Conservation (phyloP, 2,797 vertebrate species). For the Enteromius fasciolatus region DNA sequence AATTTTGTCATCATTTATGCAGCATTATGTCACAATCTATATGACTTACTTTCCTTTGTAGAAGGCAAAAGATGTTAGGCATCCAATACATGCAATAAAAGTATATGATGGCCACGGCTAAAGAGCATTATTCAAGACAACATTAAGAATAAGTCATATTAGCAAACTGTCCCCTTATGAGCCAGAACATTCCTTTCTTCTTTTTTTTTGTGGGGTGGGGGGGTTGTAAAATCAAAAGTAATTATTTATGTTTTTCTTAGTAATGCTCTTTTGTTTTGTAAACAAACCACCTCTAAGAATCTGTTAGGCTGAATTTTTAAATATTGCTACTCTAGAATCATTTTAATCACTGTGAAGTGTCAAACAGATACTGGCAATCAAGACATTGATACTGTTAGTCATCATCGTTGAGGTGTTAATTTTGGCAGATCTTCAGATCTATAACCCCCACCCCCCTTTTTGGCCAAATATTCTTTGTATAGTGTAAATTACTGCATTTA, state of each 20-base stretch:
- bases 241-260: neutral
- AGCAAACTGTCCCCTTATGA: neutral
- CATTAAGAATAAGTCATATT: neutral
- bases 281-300: neutral
- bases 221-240: neutral
- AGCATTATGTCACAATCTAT: neutral
- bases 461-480: neutral
- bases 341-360: neutral
- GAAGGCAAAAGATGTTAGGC: neutral
- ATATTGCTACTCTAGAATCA: neutral
- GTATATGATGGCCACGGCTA: neutral
- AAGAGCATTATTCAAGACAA: neutral
- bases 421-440: neutral
- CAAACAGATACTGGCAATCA: neutral
- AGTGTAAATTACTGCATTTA: neutral
- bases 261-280: neutral
- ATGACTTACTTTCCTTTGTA: neutral
- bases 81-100: neutral
- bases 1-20: neutral
- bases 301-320: neutral
- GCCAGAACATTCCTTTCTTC: neutral
- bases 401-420: too few relatives aligned
- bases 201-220: too few relatives aligned
- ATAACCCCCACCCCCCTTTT: neutral
- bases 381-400: neutral